These are phyloP conservation scores for Troides oblongomaculatus DNA, from an alignment of 2,888 invertebrate genomes.

Conservation along the genomic window DNA sequence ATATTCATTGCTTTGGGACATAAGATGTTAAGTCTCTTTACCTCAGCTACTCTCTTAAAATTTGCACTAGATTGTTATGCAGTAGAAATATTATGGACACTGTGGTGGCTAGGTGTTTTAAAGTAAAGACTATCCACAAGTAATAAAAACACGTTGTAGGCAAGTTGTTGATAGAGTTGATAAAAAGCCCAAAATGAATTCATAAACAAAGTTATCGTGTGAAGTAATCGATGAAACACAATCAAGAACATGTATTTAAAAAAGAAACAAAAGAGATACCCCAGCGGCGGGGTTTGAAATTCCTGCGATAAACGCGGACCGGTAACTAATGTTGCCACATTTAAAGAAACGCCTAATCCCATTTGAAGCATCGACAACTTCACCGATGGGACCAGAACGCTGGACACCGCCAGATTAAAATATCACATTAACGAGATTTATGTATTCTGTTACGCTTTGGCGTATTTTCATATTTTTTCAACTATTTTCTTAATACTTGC, in stretches of 20 bases:
- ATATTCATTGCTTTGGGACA: too few relatives aligned
- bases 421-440: conserved; percentile 10
- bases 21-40: too few relatives aligned
- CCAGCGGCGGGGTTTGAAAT: conserved; percentile 27
- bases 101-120: too few relatives aligned
- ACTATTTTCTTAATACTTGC: too few relatives aligned
- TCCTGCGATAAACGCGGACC: conserved; percentile 23
- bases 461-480: too few relatives aligned
- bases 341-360: conserved; percentile 38
- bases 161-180: too few relatives aligned
- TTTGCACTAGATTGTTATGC: too few relatives aligned
- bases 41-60: too few relatives aligned
- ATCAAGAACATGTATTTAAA: not conserved
- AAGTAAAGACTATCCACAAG: too few relatives aligned
- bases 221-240: not conserved
- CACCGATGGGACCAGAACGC: conserved; percentile 21
- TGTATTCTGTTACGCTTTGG: not conserved
- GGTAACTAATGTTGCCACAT: conserved; percentile 35
- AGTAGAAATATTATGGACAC: too few relatives aligned
- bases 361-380: conserved; percentile 33
- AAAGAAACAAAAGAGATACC: conserved; percentile 4
- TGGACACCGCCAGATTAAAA: conserved; percentile 9
- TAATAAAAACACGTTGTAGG: too few relatives aligned
- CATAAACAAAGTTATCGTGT: not conserved
- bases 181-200: not conserved